Evolutionary conservation across 2,797 vertebrate genomes (phyloP).

Genomic region (Octomys mimax): DNA sequence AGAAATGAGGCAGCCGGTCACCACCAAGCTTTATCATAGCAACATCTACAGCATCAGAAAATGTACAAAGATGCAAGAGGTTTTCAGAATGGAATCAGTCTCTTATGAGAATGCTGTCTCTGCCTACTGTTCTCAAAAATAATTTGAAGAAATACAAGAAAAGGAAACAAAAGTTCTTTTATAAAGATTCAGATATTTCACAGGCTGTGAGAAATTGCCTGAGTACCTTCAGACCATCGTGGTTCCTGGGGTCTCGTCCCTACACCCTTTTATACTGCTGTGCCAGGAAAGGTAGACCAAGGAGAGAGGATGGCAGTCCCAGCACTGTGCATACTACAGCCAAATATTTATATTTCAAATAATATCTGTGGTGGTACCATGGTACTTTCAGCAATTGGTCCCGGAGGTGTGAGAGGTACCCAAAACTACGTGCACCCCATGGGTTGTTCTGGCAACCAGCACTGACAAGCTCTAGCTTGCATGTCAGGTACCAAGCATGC

Average conservation of each 20-base stretch:
- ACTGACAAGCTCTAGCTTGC: background rate
- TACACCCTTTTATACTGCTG: background rate
- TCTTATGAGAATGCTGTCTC: background rate
- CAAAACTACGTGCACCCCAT: background rate
- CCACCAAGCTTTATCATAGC: background rate
- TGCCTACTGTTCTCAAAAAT: background rate
- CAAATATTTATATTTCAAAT: background rate
- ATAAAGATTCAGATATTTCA: background rate
- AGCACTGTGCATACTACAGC: background rate
- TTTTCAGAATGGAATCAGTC: background rate
- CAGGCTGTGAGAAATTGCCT: background rate
- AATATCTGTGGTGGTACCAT: background rate
- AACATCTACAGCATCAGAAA: background rate
- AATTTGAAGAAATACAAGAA: background rate
- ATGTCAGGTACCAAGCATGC: background rate
- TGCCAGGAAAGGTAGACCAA: background rate
- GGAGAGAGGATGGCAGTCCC: background rate
- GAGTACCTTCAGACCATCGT: background rate
- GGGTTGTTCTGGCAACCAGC: background rate
- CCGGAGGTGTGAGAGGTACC: background rate
- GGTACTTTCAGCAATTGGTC: background rate
- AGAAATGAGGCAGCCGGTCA: background rate
- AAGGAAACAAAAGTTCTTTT: background rate
- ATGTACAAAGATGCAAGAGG: background rate
- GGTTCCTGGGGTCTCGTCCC: background rate